These are phyloP conservation scores for Microtus richardsoni DNA, from an alignment of 2,113 vertebrate species.

Conservation along the genomic window DNA sequence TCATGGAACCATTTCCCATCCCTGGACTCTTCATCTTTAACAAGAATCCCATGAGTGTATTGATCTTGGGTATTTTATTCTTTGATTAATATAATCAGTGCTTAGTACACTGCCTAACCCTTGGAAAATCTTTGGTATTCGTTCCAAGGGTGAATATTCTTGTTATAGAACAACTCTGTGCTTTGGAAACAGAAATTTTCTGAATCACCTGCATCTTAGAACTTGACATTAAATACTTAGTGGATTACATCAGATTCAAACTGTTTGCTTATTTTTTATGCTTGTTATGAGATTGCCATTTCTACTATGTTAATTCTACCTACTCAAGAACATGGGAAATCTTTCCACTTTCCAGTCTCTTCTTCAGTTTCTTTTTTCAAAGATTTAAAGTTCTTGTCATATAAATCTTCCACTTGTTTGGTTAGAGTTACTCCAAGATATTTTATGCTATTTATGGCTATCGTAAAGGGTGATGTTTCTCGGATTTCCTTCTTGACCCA, in stretches of 20 bases:
- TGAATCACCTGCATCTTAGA: background rate
- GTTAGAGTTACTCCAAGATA: too few relatives aligned
- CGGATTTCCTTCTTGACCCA: too few relatives aligned
- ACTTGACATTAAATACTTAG: background rate
- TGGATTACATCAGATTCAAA: slow-evolving; percentile 18
- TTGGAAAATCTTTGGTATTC: background rate
- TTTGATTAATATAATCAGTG: background rate
- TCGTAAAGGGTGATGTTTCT: too few relatives aligned
- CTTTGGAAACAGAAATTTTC: background rate
- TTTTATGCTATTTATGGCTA: too few relatives aligned
- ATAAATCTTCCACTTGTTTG: too few relatives aligned
- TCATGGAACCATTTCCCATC: too few relatives aligned
- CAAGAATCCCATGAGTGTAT: background rate
- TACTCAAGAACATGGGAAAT: too few relatives aligned
- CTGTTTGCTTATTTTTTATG: background rate
- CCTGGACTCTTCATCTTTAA: background rate
- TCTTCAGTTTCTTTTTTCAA: too few relatives aligned
- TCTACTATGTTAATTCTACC: too few relatives aligned
- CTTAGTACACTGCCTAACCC: background rate
- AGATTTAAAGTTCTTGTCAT: too few relatives aligned
- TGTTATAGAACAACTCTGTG: background rate
- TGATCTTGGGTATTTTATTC: background rate
- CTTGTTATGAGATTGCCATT: too few relatives aligned
- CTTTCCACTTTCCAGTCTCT: too few relatives aligned
- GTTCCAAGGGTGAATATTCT: background rate